These are phyloP conservation scores for Benitochromis conjunctus DNA, from an alignment of 2,113 vertebrate genomes.

Conservation along the genomic window DNA sequence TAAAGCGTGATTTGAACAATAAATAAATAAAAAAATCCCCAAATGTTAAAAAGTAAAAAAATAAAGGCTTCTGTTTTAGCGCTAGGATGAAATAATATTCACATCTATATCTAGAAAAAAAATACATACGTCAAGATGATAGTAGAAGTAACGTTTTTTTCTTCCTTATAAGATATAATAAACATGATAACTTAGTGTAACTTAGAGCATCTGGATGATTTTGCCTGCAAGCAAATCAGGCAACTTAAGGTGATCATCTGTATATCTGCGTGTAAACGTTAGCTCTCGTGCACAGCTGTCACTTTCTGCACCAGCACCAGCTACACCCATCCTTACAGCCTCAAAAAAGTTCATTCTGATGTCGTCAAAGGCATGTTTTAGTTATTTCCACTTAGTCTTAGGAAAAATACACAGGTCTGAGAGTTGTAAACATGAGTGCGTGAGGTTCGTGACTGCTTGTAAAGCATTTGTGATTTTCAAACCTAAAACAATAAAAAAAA, in stretches of 20 bases:
- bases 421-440: accelerated
- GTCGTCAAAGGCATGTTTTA: background rate
- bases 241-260: background rate
- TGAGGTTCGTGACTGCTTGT: background rate
- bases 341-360: background rate
- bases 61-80: background rate
- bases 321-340: background rate
- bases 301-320: background rate
- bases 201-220: background rate
- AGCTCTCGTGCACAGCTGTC: background rate
- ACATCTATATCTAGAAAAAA: background rate
- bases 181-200: background rate
- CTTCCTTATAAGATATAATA: background rate
- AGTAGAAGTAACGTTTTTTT: background rate
- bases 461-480: background rate
- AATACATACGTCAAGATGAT: background rate
- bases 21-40: background rate
- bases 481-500: background rate
- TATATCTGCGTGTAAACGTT: background rate
- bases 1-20: background rate
- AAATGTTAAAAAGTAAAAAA: background rate
- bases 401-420: background rate
- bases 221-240: background rate
- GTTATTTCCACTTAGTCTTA: background rate
- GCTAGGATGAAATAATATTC: background rate